Evolutionary conservation across 2,797 vertebrate species (phyloP).

Genomic region (Gymnoscopelus microlampas): DNA sequence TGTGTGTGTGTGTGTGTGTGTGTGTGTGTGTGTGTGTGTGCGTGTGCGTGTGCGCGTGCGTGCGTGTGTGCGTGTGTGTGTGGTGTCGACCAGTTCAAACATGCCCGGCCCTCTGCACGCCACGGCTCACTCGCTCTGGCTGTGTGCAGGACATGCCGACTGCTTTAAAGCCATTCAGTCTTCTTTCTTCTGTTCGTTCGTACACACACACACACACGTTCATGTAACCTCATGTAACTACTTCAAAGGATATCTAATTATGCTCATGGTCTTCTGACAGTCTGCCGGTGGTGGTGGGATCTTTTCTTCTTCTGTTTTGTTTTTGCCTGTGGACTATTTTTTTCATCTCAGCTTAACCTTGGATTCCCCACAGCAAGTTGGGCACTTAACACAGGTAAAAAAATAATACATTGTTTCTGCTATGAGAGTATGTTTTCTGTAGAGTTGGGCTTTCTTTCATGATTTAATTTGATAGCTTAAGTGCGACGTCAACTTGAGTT

Average conservation of each 20-base stretch:
- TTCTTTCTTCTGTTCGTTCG: conserved; percentile 47
- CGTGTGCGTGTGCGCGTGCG: conserved; percentile 29
- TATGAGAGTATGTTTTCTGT: neutral
- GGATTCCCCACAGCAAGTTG: conserved; percentile 79
- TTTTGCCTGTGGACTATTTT: conserved; percentile 62
- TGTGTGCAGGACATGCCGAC: conserved; percentile 28
- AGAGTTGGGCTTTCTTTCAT: no score
- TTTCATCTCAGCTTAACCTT: conserved; percentile 72
- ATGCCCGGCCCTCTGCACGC: conserved; percentile 57
- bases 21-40: conserved; percentile 38
- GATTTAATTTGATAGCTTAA: no score
- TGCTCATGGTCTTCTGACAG: conserved; percentile 51
- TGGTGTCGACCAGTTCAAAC: conserved; percentile 61
- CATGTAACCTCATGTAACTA: conserved; percentile 35
- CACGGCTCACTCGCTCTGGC: conserved; percentile 34
- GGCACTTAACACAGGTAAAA: conserved; percentile 81
- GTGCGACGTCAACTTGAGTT: no score
- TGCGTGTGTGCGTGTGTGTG: conserved; percentile 4
- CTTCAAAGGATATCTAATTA: conserved; percentile 57
- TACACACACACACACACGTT: conserved; percentile 34
- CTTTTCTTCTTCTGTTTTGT: conserved; percentile 2
- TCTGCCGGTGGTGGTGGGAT: conserved; percentile 36
- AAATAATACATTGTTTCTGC: neutral
- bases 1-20: conserved; percentile 29
- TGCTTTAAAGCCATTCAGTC: conserved; percentile 35